Evolutionary conservation across 2,113 vertebrate species (phyloP).

Genomic region (Oxyura jamaicensis): DNA sequence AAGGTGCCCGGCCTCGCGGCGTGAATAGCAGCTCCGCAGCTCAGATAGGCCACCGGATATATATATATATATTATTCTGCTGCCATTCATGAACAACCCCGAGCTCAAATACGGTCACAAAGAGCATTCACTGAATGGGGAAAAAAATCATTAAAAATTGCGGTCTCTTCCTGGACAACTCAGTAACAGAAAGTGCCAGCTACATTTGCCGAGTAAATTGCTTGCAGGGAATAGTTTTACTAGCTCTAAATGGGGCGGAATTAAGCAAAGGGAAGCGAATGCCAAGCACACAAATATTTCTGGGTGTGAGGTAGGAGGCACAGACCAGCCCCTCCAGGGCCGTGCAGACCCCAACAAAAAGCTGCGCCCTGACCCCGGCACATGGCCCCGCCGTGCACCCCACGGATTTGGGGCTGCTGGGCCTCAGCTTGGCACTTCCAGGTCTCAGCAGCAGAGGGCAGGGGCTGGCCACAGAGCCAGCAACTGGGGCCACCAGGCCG

Average conservation of each 20-base stretch:
- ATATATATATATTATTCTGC: neutral
- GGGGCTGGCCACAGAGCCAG: neutral
- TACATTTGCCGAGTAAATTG: conserved; percentile 62
- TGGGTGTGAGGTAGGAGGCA: neutral
- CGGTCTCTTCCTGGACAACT: conserved; percentile 61
- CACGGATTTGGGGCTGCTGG: neutral
- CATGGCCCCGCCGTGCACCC: neutral
- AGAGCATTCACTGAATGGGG: conserved; percentile 52
- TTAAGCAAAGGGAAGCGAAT: conserved; percentile 23
- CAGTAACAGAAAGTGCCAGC: conserved; percentile 56
- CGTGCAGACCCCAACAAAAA: neutral
- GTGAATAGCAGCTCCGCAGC: neutral
- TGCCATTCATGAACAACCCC: conserved; percentile 28
- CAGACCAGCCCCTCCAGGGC: neutral
- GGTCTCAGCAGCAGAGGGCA: conserved; percentile 22
- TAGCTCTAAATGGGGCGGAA: conserved; percentile 61
- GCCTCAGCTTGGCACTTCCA: neutral
- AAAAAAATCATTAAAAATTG: conserved; percentile 56
- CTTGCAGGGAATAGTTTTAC: conserved; percentile 59
- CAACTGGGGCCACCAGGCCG: neutral
- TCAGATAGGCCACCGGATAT: conserved; percentile 21
- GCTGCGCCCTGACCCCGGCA: neutral
- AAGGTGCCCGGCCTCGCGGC: neutral
- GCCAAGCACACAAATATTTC: conserved; percentile 38
- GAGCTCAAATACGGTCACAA: conserved; percentile 37